Evolutionary conservation across 2,113 vertebrate genomes (phyloP), one percentile per base, ranked within the genome.

Genomic region (Coracopsis vasa): DNA sequence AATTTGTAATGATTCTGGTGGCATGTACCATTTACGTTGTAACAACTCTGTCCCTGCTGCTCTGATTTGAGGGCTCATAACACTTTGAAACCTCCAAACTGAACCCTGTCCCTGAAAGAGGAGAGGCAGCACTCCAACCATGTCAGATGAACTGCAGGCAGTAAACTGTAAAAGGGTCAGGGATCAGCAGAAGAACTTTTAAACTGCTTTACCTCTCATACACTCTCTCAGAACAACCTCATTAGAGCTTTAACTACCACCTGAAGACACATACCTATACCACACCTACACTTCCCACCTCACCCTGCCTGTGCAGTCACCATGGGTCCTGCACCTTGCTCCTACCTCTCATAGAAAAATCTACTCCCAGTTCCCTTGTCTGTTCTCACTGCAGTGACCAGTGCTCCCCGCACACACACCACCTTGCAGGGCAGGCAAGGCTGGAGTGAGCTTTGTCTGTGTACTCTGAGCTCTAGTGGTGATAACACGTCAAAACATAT

Each of bases 1-100:
- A 58, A 83, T 88, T 18, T 83, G 47, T 82, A 80, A 88, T 14
- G 90, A 93, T 94, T 50, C 44, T 29, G 50, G 81, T 62, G 47
- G 77, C 73, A 61, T 1, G 1, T 54, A 45, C 78, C 81, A 88
- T 70, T 77, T 70, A 65, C 3, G 3, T 41, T 64, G 8, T 31
- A 85, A 88, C 75, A 93, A 21, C 86, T 83, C 74, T 67, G 60
- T 60, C 86, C 60, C 61, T 82, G 67, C 39, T 4, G 6, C 65
- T 86, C 25, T 8, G 56, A 87, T 69, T 8, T 18, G 77, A 74
- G 39, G n/a, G 39, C 83, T 53, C 23, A 10, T 45, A 85, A 82
- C 48, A 24, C 62, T 75, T 25, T 39, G 16, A 4, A 3, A 2
- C 23, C 62, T 61, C 58, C 62, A 73, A 58, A 27, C 58, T 61